phyloP scores from a whole-genome alignment of 2,888 invertebrate species.

The Brenthis daphne region DNA sequence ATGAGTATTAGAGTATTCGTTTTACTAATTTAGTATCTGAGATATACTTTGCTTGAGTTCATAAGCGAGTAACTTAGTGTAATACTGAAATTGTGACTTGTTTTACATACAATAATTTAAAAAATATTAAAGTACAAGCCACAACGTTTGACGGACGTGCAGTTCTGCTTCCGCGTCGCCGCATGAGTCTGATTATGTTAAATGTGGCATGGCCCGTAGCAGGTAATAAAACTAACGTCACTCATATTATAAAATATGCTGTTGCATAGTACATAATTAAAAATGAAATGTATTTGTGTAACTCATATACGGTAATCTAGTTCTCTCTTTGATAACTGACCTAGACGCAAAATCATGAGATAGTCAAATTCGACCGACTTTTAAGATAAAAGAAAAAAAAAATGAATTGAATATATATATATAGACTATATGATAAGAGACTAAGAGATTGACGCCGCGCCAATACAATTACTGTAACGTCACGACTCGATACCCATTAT shows the following conservation, averaged over 20 bases:
- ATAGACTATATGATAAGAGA: constrained; percentile 40
- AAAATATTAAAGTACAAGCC: constrained; percentile 19
- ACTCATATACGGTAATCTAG: neutral
- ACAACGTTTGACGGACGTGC: constrained; percentile 27
- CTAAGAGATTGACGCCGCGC: constrained; percentile 33
- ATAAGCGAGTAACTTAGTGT: constrained; percentile 12
- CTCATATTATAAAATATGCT: constrained; percentile 14
- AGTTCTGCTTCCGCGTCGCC: constrained; percentile 31
- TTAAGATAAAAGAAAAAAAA: neutral
- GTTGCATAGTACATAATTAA: neutral
- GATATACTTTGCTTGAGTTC: constrained; percentile 7
- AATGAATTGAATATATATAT: constrained; percentile 1
- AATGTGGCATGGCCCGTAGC: constrained; percentile 22
- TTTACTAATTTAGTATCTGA: constrained; percentile 2
- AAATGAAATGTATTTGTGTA: neutral
- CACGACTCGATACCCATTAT: constrained; percentile 47
- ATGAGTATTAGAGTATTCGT: constrained; percentile 29
- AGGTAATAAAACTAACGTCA: constrained; percentile 22
- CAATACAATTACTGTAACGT: constrained; percentile 42
- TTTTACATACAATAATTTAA: constrained; percentile 18
- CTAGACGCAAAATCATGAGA: neutral
- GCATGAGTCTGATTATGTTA: constrained; percentile 27
- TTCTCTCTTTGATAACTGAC: neutral
- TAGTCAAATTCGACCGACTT: neutral
- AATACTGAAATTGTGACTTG: constrained; percentile 35